These are phyloP conservation scores for Crioceris asparagi DNA, from an alignment of 2,888 invertebrate species.

Conservation along the genomic window DNA sequence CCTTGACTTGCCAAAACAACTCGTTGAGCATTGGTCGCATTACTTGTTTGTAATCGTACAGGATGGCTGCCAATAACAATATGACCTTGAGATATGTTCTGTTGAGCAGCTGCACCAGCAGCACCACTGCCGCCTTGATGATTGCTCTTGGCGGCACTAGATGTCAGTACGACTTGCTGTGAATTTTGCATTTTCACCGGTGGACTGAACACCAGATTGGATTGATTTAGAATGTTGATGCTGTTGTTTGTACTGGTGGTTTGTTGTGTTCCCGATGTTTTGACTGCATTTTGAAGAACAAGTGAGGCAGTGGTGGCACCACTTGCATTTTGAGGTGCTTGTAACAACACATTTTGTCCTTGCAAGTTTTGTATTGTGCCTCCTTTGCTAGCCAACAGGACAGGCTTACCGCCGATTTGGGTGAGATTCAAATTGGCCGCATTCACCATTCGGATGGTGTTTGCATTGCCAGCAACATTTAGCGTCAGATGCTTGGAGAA, in stretches of 20 bases:
- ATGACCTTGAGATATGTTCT: conserved; percentile 16
- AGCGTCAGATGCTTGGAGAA: conserved; percentile 21
- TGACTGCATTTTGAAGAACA: conserved; percentile 29
- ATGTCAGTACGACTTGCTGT: conserved; percentile 33
- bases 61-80: conserved; percentile 35
- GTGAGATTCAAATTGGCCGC: conserved; percentile 42
- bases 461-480: conserved; percentile 26
- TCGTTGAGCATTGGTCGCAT: conserved; percentile 31
- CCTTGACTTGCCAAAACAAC: conserved; percentile 47
- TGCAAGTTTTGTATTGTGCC: conserved; percentile 34
- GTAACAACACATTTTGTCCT: conserved; percentile 40
- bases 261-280: conserved; percentile 11
- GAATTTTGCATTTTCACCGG: conserved; percentile 34
- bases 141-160: conserved; percentile 22
- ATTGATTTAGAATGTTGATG: conserved; percentile 30
- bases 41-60: conserved; percentile 32
- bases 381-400: conserved; percentile 41
- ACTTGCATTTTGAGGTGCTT: conserved; percentile 25
- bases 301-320: conserved; percentile 21
- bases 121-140: no score
- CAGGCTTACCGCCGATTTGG: conserved; percentile 46
- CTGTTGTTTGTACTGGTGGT: conserved; percentile 19
- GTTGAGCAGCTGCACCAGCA: conserved; percentile 10
- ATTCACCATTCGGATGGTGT: conserved; percentile 42
- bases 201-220: conserved; percentile 33